These are phyloP conservation scores for Rapana venosa DNA, from an alignment of 2,888 invertebrate genomes.

Conservation along the genomic window DNA sequence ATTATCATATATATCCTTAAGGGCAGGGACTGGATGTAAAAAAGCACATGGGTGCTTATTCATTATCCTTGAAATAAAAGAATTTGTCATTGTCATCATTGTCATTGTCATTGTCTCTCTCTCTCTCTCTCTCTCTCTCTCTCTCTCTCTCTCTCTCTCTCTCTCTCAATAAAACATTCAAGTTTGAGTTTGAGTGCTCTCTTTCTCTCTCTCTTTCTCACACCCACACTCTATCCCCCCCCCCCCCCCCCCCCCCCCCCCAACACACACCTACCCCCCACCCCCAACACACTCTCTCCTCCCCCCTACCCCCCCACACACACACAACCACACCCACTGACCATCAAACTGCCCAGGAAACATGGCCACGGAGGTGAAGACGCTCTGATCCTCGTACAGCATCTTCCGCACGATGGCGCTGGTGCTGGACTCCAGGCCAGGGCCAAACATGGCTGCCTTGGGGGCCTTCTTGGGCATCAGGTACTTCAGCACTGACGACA, in stretches of 20 bases:
- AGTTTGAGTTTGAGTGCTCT: too few species aligned
- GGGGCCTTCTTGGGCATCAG: conserved; percentile 70
- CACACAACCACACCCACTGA: conserved; percentile 45
- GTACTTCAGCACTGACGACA: conserved; percentile 65
- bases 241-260: neutral
- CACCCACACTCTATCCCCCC: neutral
- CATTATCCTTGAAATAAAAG: too few species aligned
- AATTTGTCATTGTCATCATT: too few species aligned
- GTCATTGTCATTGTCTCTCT: too few species aligned
- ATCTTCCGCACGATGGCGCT: conserved; percentile 65
- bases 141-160: too few species aligned
- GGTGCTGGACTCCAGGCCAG: conserved; percentile 69
- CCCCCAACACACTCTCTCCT: neutral
- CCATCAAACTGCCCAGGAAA: conserved; percentile 73
- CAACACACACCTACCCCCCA: neutral
- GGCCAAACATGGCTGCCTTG: conserved; percentile 72
- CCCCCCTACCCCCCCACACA: neutral
- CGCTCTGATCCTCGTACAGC: conserved; percentile 58
- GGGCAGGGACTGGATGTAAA: too few species aligned
- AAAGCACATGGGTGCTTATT: too few species aligned
- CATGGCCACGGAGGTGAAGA: conserved; percentile 61
- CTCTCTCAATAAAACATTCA: too few species aligned
- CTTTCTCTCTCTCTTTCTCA: too few species aligned
- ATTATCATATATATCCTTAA: too few species aligned
- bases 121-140: too few species aligned